Conservation (phyloP, 2,113 vertebrate species). For the Hydrolagus affinis region DNA sequence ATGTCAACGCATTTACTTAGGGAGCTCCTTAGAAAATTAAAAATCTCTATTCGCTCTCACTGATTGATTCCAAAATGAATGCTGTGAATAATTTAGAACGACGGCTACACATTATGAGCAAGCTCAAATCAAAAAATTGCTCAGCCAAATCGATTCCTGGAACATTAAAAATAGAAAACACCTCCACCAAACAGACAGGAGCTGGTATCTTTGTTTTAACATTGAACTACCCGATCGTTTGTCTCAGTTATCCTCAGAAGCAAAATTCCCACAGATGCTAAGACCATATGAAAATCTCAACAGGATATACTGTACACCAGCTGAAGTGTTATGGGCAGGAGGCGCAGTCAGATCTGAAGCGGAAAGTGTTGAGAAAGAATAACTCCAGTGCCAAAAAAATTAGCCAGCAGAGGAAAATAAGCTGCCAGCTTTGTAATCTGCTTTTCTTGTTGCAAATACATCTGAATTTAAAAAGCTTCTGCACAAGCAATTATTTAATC, state of each 20-base stretch:
- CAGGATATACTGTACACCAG: neutral
- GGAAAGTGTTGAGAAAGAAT: neutral
- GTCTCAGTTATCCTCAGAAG: neutral
- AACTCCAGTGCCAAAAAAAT: neutral
- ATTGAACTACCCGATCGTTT: neutral
- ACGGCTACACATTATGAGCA: neutral
- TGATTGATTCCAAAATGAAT: slow-evolving; percentile 45
- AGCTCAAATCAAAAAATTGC: neutral
- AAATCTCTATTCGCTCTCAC: slow-evolving; percentile 44
- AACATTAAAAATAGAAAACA: neutral
- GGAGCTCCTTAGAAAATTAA: slow-evolving; percentile 31
- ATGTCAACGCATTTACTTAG: slow-evolving; percentile 29
- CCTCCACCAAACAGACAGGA: neutral
- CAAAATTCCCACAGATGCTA: neutral
- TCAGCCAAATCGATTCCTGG: neutral
- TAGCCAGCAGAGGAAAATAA: neutral
- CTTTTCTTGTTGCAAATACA: neutral
- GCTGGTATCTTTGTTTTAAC: neutral
- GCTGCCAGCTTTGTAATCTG: neutral
- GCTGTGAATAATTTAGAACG: slow-evolving; percentile 49
- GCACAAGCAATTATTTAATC: neutral
- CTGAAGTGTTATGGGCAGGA: neutral
- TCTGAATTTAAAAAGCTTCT: neutral
- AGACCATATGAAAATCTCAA: slow-evolving; percentile 4
- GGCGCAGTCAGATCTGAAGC: neutral